phyloP scores from a whole-genome alignment of 2,888 invertebrate genomes.

The Drosophila ustulata region DNA sequence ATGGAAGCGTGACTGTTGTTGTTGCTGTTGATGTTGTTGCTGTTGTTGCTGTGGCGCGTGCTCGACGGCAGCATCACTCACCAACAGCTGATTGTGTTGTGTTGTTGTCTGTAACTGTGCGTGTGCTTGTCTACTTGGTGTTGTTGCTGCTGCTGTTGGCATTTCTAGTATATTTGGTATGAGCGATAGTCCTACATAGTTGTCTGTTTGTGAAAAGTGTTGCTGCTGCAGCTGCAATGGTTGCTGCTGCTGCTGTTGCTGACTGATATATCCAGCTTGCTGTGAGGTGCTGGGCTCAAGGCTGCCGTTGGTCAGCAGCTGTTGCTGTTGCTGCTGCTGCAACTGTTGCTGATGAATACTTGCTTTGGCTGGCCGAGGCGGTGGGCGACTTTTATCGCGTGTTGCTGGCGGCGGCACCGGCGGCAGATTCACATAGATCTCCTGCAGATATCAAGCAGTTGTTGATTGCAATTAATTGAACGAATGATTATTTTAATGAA shows the following conservation, averaged over 20 bases:
- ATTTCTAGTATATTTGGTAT: conserved; percentile 74
- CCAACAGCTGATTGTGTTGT: conserved; percentile 67
- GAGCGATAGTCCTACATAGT: conserved; percentile 81
- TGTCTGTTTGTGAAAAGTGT: conserved; percentile 82
- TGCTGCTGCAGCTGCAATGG: conserved; percentile 76
- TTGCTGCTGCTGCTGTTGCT: conserved; percentile 60
- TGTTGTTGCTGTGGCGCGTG: conserved; percentile 53
- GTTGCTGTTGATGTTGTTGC: conserved; percentile 51
- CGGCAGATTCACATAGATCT: conserved; percentile 83
- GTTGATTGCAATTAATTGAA: conserved; percentile 7
- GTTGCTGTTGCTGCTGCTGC: conserved; percentile 46
- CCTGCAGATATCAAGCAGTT: conserved; percentile 56
- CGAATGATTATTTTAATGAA: conserved; percentile 1
- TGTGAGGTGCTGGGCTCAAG: conserved; percentile 72
- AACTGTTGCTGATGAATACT: conserved; percentile 71
- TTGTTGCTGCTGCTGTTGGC: conserved; percentile 45
- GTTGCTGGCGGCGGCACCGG: conserved; percentile 76
- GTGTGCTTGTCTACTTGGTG: conserved; percentile 53
- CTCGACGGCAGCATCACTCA: conserved; percentile 69
- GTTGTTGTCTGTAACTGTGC: conserved; percentile 22
- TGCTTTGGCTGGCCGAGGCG: conserved; percentile 82
- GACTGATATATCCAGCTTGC: conserved; percentile 74
- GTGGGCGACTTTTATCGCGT: conserved; percentile 74
- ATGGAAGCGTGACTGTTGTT: conserved; percentile 64
- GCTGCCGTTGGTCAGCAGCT: conserved; percentile 45